phyloP scores from a whole-genome alignment of 2,113 vertebrate species.

The Cnemophilus loriae region DNA sequence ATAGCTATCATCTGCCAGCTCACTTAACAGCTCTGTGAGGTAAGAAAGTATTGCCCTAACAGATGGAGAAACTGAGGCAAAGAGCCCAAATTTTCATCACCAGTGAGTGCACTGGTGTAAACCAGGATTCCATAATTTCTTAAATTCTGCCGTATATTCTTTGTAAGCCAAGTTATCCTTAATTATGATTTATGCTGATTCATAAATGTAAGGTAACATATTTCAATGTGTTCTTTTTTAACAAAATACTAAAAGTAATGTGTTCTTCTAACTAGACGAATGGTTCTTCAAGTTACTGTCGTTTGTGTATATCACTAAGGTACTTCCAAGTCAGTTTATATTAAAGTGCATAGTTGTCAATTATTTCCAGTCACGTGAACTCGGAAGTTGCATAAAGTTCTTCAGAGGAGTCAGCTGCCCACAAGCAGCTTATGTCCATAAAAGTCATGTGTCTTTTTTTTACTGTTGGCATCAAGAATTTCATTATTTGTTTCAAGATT shows the following conservation, averaged over 20 bases:
- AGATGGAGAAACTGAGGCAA: background rate
- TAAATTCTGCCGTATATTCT: background rate
- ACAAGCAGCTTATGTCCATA: background rate
- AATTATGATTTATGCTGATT: background rate
- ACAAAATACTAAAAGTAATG: background rate
- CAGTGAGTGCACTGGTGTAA: background rate
- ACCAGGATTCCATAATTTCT: background rate
- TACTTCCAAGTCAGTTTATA: constrained; percentile 35
- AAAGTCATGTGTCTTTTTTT: background rate
- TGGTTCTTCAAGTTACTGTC: background rate
- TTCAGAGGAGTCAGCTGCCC: background rate
- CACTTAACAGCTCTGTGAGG: background rate
- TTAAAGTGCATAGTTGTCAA: constrained; percentile 49
- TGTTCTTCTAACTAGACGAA: background rate
- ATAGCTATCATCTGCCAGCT: background rate
- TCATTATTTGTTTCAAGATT: background rate
- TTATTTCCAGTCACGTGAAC: background rate
- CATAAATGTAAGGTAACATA: background rate
- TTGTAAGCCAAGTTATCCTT: background rate
- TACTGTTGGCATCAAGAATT: background rate
- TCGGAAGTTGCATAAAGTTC: background rate
- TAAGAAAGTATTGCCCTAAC: background rate
- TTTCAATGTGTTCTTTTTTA: background rate
- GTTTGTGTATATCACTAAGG: background rate
- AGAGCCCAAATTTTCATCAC: background rate